Base-by-base conservation (phyloP, 2,797 vertebrate species). In the Anguilla anguilla region DNA sequence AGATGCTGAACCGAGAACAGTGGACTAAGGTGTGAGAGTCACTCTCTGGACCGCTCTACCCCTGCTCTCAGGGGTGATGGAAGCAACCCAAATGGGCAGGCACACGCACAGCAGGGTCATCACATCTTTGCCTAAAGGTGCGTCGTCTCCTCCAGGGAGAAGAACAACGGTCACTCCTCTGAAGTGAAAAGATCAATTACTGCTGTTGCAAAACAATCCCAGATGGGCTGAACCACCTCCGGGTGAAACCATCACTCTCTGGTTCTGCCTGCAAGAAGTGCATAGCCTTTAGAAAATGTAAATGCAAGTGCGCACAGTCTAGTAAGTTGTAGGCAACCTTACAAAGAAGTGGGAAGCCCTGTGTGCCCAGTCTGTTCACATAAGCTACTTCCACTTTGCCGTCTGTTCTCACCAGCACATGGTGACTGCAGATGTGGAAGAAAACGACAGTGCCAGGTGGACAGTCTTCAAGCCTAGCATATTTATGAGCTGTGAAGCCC, bases 161-260 rank as follows among this genome's bases (percentile, higher is more conserved):
- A 28, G n/a, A 69, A 69, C 64, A 69, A 69, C n/a, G n/a, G n/a
- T 7, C 64, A 69, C 64, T 69, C n/a, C 64, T 28, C 25, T 28
- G 64, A 69, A 69, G 64, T 69, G 64, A 69, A 69, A 69, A 7
- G 64, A 69, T 69, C 25, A 69, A 69, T 69, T 69, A 69, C 64
- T 28, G 64, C 64, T 28, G 64, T 69, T 69, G 64, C 25, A 69
- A 28, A 69, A 69, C 64, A 69, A 69, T 69, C 64, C 64, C 64
- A 69, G 64, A n/a, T 69, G 64, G 64, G 64, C 64, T 7, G 64
- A 69, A 28, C 25, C 64, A 69, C 64, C 64, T 69, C 64, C 9
- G 25, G 64, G 64, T 69, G 25, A 69, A 69, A 6, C 25, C 25
- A n/a, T 69, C 64, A 28, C 64, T 69, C 64, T 28, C 15, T n/a